Base-by-base conservation (phyloP, 2,888 invertebrate species). In the Octodonta nipae region DNA sequence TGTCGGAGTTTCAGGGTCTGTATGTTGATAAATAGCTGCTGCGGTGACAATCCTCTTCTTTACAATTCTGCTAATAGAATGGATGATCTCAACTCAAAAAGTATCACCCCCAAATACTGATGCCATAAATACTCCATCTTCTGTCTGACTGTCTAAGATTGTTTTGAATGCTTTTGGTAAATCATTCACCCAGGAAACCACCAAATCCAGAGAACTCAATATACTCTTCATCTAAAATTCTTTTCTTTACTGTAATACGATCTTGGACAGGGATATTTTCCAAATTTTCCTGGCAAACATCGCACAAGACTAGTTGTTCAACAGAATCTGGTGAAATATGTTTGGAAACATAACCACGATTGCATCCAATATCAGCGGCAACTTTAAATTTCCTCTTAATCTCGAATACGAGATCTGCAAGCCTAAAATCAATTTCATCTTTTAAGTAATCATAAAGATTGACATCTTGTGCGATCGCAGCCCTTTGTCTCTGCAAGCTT, bases 181-280 rank as follows among this genome's bases (percentile, higher is more conserved):
- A 62, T 96, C 83, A 57, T 98, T 98, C 0, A 96, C 89, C 96
- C 98, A 98, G 15, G 91, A 89, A 13, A 95, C 72, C 3, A 93
- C 70, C 30, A 96, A 62, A 59, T 98, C 95, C 13, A 95, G 58
- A 14, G 82, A 84, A 45, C 79, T 75, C 62, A 51, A 81, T 68
- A 37, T 73, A 60, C 62, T 96, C 96, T 61, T 96, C 95, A 54
- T 87, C 87, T 51, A 84, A 67, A 20, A 86, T 57, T 36, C 54
- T 49, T 40, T 57, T 59, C 26, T 41, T 47, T 11, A 58, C 47
- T 50, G 52, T 59, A 30, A 63, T 50, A 26, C 73, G 58, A 49
- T 75, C 80, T 6, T 71, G 67, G 25, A 75, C 66, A 45, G 70
- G 54, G 0, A 46, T 67, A 3, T 73, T 76, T 37, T 79, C 68